Conservation (phyloP, 2,797 vertebrate species). For the Balearica regulorum region DNA sequence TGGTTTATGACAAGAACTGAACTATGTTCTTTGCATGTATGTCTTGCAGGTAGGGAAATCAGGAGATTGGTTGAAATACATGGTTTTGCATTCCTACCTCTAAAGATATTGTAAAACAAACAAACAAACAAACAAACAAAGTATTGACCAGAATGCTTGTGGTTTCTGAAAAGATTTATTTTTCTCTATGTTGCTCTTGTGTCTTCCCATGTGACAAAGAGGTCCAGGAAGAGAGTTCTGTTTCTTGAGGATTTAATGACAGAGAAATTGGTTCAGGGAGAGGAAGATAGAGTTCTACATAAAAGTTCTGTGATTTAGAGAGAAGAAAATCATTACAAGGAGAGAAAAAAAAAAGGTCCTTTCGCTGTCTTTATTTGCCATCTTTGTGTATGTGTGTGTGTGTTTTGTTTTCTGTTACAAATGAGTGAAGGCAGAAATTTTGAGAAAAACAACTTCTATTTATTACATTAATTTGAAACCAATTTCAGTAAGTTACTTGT, state of each 20-base stretch:
- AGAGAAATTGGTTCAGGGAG: not conserved
- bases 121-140: not conserved
- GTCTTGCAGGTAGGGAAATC: not conserved
- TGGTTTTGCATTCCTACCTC: not conserved
- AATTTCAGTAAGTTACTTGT: not conserved
- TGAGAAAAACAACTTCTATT: not conserved
- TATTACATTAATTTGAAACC: not conserved
- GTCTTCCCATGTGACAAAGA: not conserved
- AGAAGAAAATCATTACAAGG: not conserved
- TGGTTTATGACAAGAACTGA: not conserved
- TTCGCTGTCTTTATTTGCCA: not conserved
- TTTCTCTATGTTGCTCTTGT: not conserved
- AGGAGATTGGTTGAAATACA: not conserved
- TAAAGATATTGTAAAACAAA: not conserved
- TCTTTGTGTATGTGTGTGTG: not conserved
- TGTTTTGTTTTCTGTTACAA: not conserved
- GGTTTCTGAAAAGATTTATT: not conserved
- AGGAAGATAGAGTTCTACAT: not conserved
- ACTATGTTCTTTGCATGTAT: not conserved
- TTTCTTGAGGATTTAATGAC: not conserved
- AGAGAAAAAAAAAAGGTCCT: fast-evolving
- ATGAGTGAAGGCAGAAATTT: not conserved
- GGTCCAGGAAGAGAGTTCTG: not conserved
- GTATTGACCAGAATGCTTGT: not conserved
- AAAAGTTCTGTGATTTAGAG: not conserved